Base-by-base conservation (phyloP, 2,888 invertebrate genomes). In the Drymonia ruficornis region DNA sequence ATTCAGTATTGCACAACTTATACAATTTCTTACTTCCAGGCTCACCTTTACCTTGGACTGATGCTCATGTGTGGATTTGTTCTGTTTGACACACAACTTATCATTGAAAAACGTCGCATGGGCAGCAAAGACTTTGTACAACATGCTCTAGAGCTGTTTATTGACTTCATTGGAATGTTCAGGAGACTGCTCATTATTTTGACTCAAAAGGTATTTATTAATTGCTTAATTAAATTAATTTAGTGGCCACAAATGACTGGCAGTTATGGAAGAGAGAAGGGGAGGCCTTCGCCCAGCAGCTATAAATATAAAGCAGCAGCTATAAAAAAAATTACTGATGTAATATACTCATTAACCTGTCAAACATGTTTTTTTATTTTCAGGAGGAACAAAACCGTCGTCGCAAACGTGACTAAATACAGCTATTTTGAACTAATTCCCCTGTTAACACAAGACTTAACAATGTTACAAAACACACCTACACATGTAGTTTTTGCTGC, bases 11-110 rank as follows among this genome's bases (percentile, higher is more conserved):
- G 43, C 11, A n/a, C 13, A 19, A 44, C 43, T 11, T 18, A 11
- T 9, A 42, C n/a, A 8, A 16, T 13, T 53, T 56, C 49, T 42
- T 52, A 28, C 67, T 78, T 81, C 44, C 75, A 98, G 96, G 87
- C 95, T 59, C 96, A 98, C 78, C 91, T 99, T 51, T 99, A 99
- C 84, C 86, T 97, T 67, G 99, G 99, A 60, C 94, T 99, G 51
- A 93, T 96, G 69, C 93, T 98, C 45, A 98, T 99, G 97, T 98
- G 98, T 81, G 98, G 96, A 55, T 99, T 99, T 88, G 96, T 99
- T 13, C 94, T 99, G 63, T 99, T 97, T 79, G 99, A 99, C 87
- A 99, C 99, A n/a, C 99, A 99, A 91, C 92, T 97, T 67, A 99
- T 99, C 70, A 96, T 99, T 74, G 98, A 98, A 88, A 99, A 99